phyloP scores from a whole-genome alignment of 2,888 invertebrate genomes.

The Oxyteleia sp. region DNA sequence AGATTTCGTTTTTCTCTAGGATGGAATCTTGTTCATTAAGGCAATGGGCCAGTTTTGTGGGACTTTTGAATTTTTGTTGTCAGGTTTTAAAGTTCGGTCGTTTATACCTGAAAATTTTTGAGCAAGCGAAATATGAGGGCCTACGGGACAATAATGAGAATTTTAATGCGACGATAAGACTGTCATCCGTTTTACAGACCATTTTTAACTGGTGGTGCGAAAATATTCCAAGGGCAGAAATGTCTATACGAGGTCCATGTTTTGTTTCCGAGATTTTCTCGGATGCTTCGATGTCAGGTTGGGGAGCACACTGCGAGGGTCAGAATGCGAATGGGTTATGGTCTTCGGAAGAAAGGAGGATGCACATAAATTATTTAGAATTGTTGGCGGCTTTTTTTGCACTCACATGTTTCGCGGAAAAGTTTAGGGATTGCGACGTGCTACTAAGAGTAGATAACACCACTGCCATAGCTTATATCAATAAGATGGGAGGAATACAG shows the following conservation, averaged over 20 bases:
- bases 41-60: slow-evolving; percentile 29
- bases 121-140: slow-evolving; percentile 3
- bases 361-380: slow-evolving; percentile 9
- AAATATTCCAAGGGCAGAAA: slow-evolving; percentile 16
- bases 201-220: slow-evolving; percentile 19
- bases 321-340: not conserved
- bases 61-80: slow-evolving; percentile 19
- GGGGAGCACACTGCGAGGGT: not conserved
- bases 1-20: slow-evolving; percentile 7
- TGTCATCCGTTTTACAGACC: not conserved
- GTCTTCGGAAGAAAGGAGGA: slow-evolving; percentile 1
- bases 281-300: slow-evolving; percentile 19
- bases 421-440: slow-evolving; percentile 4
- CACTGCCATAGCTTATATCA: slow-evolving; percentile 51
- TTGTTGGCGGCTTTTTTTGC: slow-evolving; percentile 2
- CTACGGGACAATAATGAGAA: slow-evolving; percentile 10
- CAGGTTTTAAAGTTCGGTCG: slow-evolving; percentile 8
- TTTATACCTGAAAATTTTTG: slow-evolving; percentile 13
- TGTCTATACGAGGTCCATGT: not conserved
- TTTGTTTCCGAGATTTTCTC: slow-evolving; percentile 32
- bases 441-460: slow-evolving; percentile 14
- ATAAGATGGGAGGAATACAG: no score
- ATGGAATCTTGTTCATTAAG: slow-evolving; percentile 10
- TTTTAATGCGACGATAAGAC: slow-evolving; percentile 1
- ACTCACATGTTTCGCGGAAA: not conserved